Evolutionary conservation across 2,888 invertebrate genomes (phyloP).

Genomic region (Patella pellucida): DNA sequence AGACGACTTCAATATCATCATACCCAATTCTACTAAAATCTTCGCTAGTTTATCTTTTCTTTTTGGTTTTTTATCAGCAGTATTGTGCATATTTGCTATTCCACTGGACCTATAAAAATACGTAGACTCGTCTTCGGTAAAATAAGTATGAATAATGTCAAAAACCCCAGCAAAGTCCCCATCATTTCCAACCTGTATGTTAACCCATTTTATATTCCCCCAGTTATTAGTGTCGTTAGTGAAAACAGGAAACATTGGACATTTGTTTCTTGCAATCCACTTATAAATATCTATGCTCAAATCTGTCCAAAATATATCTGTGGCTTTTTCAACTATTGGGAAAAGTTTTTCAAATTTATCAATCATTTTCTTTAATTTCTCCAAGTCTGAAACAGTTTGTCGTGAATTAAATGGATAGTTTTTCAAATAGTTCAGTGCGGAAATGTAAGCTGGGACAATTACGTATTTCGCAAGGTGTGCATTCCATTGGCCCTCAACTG

Average conservation of each 20-base stretch:
- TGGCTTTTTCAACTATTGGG: conserved; percentile 21
- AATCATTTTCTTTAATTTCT: background rate
- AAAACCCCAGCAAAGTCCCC: background rate
- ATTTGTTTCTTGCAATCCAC: background rate
- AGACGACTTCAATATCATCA: conserved; percentile 29
- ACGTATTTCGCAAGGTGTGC: background rate
- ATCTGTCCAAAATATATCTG: conserved; percentile 24
- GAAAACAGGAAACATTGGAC: background rate
- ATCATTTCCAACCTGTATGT: background rate
- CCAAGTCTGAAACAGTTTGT: background rate
- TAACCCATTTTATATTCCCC: background rate
- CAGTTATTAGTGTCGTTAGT: background rate
- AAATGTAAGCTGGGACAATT: conserved; percentile 22
- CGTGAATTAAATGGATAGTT: background rate
- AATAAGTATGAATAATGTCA: background rate
- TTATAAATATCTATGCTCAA: conserved; percentile 15
- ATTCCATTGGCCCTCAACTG: conserved; percentile 17
- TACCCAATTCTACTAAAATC: conserved; percentile 24
- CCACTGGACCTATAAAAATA: too few species aligned
- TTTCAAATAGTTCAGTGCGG: background rate
- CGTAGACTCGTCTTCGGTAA: too few species aligned
- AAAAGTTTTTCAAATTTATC: conserved; percentile 27
- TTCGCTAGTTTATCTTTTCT: too few species aligned
- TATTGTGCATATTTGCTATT: too few species aligned
- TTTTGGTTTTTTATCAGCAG: too few species aligned